These are phyloP conservation scores for Myoxocephalus aenaeus DNA, from an alignment of 2,797 vertebrate genomes.

Conservation along the genomic window DNA sequence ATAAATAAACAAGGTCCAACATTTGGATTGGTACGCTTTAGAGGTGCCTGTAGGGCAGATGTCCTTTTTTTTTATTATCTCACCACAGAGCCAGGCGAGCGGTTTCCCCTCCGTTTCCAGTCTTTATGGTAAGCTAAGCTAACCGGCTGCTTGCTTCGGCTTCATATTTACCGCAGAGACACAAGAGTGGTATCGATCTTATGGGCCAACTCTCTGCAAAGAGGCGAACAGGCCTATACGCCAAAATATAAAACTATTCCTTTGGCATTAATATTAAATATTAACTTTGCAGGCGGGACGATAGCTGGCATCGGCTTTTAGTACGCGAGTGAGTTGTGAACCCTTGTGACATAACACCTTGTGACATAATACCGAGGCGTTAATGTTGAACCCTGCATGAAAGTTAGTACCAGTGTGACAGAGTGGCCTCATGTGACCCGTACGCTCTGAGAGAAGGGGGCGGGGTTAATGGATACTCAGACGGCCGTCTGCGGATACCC, in stretches of 20 bases:
- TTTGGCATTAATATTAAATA: neutral
- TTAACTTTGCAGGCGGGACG: neutral
- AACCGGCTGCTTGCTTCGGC: neutral
- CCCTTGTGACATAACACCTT: slow-evolving; percentile 30
- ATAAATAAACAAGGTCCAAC: neutral
- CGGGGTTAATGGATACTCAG: slow-evolving; percentile 15
- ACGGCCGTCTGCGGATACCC: slow-evolving; percentile 11
- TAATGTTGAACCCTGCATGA: slow-evolving; percentile 47
- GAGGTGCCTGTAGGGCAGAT: neutral
- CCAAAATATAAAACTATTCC: neutral
- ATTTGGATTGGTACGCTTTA: neutral
- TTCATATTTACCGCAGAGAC: neutral
- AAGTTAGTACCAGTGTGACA: slow-evolving; percentile 51
- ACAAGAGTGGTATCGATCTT: too few relatives aligned
- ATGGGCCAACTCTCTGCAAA: too few relatives aligned
- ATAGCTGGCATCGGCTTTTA: slow-evolving; percentile 19
- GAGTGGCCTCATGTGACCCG: slow-evolving; percentile 28
- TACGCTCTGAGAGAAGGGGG: neutral
- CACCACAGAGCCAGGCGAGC: too few relatives aligned
- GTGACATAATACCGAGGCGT: slow-evolving; percentile 35
- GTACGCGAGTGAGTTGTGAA: slow-evolving; percentile 18
- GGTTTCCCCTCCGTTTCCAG: too few relatives aligned
- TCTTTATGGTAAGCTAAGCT: neutral
- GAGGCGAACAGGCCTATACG: too few relatives aligned
- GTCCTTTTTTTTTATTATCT: too few relatives aligned